Evolutionary conservation across 2,797 vertebrate genomes (phyloP).

Genomic region (Neopelma chrysocephalum): DNA sequence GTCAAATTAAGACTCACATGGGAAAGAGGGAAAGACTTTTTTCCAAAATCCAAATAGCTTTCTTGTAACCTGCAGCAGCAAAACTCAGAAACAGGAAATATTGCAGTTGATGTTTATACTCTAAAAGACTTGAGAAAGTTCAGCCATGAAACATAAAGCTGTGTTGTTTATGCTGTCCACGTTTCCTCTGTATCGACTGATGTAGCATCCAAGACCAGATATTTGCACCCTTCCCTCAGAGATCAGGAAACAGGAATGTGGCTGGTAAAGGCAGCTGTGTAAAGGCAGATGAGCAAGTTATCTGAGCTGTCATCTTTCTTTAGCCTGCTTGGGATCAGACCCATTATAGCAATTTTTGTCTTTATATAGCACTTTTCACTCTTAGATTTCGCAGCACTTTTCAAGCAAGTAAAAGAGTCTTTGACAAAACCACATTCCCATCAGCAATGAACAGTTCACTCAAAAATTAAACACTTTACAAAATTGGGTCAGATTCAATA

Average conservation of each 20-base stretch:
- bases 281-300: not conserved
- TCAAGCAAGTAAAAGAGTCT: not conserved
- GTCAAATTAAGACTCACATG: not conserved
- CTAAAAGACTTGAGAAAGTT: not conserved
- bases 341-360: not conserved
- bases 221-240: not conserved
- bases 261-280: not conserved
- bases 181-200: not conserved
- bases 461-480: slow-evolving; percentile 18
- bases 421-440: not conserved
- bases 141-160: not conserved
- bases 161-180: not conserved
- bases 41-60: not conserved
- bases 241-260: not conserved
- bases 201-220: not conserved
- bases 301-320: not conserved
- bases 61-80: not conserved
- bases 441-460: not conserved
- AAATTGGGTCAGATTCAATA: not conserved
- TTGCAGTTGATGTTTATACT: not conserved
- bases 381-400: slow-evolving; percentile 4
- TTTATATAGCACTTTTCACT: not conserved
- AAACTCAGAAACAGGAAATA: not conserved
- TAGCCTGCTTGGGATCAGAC: not conserved
- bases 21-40: not conserved